Evolutionary conservation across 2,113 vertebrate species (phyloP).

Genomic region (Neolamprologus longior): DNA sequence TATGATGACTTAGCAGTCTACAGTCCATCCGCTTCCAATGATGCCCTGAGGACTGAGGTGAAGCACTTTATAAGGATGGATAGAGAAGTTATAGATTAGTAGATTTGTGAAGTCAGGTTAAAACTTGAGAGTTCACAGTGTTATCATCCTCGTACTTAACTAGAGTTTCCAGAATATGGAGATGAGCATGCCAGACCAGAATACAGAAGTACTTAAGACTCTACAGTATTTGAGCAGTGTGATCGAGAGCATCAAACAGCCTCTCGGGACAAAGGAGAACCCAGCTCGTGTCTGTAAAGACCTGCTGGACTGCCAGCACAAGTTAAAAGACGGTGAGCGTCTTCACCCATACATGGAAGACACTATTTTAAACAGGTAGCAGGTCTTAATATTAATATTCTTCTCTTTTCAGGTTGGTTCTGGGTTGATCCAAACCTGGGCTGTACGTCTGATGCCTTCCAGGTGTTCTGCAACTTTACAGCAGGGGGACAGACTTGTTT

Average conservation of each 20-base stretch:
- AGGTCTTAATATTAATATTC: neutral
- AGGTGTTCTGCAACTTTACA: slow-evolving; percentile 97
- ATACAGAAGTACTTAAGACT: slow-evolving; percentile 85
- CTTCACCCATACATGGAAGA: neutral
- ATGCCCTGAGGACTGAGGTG: slow-evolving; percentile 83
- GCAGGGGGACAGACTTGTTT: slow-evolving; percentile 96
- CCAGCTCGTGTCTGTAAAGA: slow-evolving; percentile 93
- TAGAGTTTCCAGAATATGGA: slow-evolving; percentile 93
- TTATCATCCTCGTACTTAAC: neutral
- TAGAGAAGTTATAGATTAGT: neutral
- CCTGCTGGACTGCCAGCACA: slow-evolving; percentile 84
- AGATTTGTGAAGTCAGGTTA: neutral
- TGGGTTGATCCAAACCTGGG: slow-evolving; percentile 98
- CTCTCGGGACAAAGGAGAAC: slow-evolving; percentile 86
- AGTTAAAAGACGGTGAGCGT: slow-evolving; percentile 81
- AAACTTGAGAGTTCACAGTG: neutral
- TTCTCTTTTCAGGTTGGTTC: slow-evolving; percentile 79
- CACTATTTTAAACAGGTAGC: neutral
- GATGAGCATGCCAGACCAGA: slow-evolving; percentile 76
- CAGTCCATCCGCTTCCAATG: slow-evolving; percentile 71
- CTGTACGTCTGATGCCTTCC: slow-evolving; percentile 90
- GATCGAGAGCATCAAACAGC: slow-evolving; percentile 86
- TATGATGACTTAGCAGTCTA: slow-evolving; percentile 78
- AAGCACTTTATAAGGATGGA: neutral
- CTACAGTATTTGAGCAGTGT: slow-evolving; percentile 86